These are phyloP conservation scores for Oligia fasciuncula DNA, from an alignment of 2,888 invertebrate species.

Conservation along the genomic window DNA sequence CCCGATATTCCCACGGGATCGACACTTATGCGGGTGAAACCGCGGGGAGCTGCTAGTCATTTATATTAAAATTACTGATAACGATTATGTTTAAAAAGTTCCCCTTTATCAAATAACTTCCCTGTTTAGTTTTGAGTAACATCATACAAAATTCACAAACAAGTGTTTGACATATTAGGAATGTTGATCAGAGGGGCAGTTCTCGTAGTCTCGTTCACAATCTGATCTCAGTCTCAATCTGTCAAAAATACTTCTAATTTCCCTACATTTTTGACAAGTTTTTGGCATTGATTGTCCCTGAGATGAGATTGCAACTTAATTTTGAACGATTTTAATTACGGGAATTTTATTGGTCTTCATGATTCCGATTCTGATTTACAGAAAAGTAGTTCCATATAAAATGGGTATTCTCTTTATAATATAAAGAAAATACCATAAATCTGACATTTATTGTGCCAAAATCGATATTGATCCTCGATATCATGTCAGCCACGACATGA, in stretches of 20 bases:
- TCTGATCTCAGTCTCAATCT: not conserved
- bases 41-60: not conserved
- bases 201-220: not conserved
- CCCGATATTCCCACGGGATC: too few species aligned
- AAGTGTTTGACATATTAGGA: not conserved
- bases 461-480: not conserved
- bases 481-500: not conserved
- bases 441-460: not conserved
- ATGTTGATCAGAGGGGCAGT: not conserved
- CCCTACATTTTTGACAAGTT: not conserved
- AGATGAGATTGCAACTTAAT: not conserved
- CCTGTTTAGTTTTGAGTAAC: constrained; percentile 8
- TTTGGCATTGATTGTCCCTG: not conserved
- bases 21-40: too few species aligned
- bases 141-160: not conserved
- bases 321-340: not conserved
- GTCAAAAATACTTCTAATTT: not conserved
- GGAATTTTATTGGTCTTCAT: not conserved
- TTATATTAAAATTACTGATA: constrained; percentile 19
- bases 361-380: not conserved
- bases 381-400: not conserved
- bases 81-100: constrained; percentile 11
- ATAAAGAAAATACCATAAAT: not conserved
- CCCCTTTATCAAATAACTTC: not conserved
- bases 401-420: not conserved